Percentiles rank a stretch among this genome's conserved stretches.
Conservation (phyloP, 2,113 vertebrate genomes). For the Seriola rivoliana region DNA sequence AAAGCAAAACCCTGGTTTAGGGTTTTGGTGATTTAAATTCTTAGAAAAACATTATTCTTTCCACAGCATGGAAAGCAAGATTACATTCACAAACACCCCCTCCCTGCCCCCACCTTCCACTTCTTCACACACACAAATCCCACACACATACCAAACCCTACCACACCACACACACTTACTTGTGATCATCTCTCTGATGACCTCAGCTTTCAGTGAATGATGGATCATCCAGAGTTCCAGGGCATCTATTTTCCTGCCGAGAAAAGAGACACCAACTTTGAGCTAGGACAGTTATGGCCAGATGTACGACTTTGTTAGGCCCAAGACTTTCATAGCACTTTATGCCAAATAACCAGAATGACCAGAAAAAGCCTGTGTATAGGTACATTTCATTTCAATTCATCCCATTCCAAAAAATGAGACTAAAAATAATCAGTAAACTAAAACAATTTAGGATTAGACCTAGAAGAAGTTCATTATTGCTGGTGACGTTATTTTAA, state of each 20-base stretch:
- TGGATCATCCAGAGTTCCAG: constrained; percentile 70
- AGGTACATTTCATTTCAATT: background rate
- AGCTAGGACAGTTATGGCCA: constrained; percentile 48
- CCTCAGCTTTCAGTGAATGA: constrained; percentile 75
- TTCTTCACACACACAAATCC: constrained; percentile 29
- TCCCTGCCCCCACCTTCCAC: background rate
- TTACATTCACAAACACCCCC: constrained; percentile 24
- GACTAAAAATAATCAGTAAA: background rate
- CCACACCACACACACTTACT: constrained; percentile 46
- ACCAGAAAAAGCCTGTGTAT: background rate
- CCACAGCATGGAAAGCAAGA: constrained; percentile 27
- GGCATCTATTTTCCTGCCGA: constrained; percentile 72
- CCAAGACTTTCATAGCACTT: background rate
- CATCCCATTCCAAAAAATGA: background rate
- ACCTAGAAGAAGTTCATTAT: background rate
- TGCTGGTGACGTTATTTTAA: background rate
- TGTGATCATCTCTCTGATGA: constrained; percentile 73
- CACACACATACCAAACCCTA: constrained; percentile 34
- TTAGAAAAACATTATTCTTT: constrained; percentile 25
- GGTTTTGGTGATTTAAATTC: constrained; percentile 44
- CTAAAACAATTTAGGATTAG: background rate
- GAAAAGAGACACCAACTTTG: constrained; percentile 65
- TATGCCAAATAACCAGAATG: background rate
- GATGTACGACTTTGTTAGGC: constrained; percentile 41
- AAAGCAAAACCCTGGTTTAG: background rate